Evolutionary conservation across 2,888 invertebrate genomes (phyloP).

Genomic region (Drosophila melanocephala): DNA sequence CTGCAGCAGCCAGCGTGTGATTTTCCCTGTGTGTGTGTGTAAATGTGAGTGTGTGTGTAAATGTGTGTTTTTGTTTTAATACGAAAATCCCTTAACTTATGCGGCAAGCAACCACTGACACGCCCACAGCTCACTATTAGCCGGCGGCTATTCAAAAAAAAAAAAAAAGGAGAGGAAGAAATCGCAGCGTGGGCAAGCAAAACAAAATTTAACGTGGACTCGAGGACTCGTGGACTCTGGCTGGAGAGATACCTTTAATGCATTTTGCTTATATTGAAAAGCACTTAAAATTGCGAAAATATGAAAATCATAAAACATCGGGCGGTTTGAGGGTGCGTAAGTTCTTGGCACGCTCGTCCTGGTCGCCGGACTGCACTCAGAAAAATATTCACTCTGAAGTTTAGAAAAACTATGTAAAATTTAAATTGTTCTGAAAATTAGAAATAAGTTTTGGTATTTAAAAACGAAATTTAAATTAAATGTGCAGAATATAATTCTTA

Average conservation of each 20-base stretch:
- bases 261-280: constrained; percentile 77
- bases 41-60: constrained; percentile 33
- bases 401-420: neutral
- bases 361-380: constrained; percentile 15
- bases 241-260: constrained; percentile 72
- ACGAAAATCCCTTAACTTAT: constrained; percentile 67
- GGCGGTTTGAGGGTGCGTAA: constrained; percentile 16
- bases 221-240: constrained; percentile 1
- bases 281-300: constrained; percentile 76
- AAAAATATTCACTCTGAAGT: neutral
- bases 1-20: constrained; percentile 22
- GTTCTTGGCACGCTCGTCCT: constrained; percentile 18
- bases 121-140: constrained; percentile 28
- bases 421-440: neutral
- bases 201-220: constrained; percentile 16
- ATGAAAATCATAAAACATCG: constrained; percentile 70
- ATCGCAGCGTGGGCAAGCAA: constrained; percentile 39
- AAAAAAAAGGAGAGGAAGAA: neutral
- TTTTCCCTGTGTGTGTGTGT: neutral
- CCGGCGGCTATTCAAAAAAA: constrained; percentile 41
- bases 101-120: constrained; percentile 30
- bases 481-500: neutral
- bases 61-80: constrained; percentile 64
- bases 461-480: no score
- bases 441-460: no score